These are phyloP conservation scores for Prolemur simus DNA, from an alignment of 2,113 vertebrate species.

Conservation along the genomic window DNA sequence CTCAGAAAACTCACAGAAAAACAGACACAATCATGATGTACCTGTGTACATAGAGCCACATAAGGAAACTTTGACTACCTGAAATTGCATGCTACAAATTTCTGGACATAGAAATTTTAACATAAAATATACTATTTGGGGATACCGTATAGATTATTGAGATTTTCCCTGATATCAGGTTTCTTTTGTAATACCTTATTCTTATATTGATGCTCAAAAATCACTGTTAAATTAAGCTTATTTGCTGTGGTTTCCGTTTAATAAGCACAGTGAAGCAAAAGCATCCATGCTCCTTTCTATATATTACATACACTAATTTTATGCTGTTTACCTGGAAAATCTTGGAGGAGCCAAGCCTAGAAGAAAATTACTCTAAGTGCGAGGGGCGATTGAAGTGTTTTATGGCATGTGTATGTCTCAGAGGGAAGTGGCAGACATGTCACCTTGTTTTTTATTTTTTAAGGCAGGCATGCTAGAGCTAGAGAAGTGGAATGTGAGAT, in stretches of 20 bases:
- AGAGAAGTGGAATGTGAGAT: background rate
- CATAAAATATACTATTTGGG: slow-evolving; percentile 42
- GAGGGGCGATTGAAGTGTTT: slow-evolving; percentile 59
- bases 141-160: background rate
- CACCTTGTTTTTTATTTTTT: background rate
- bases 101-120: background rate
- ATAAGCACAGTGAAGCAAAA: slow-evolving; percentile 1
- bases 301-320: background rate
- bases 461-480: background rate
- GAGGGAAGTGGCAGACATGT: slow-evolving; percentile 52
- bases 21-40: slow-evolving; percentile 26
- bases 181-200: background rate
- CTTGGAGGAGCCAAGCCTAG: background rate
- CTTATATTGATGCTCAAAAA: background rate
- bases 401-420: slow-evolving; percentile 11
- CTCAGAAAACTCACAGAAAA: slow-evolving; percentile 46
- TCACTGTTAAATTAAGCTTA: background rate
- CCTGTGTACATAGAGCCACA: background rate
- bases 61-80: background rate
- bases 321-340: slow-evolving; percentile 41
- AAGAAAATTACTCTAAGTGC: slow-evolving; percentile 60
- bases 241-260: slow-evolving; percentile 44
- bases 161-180: background rate
- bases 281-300: background rate
- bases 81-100: background rate